A percentile compares a stretch with the other conserved stretches of the same genome.
Evolutionary conservation across 2,888 invertebrate genomes (phyloP).

Genomic region (Pycnomerus fuliginosus): DNA sequence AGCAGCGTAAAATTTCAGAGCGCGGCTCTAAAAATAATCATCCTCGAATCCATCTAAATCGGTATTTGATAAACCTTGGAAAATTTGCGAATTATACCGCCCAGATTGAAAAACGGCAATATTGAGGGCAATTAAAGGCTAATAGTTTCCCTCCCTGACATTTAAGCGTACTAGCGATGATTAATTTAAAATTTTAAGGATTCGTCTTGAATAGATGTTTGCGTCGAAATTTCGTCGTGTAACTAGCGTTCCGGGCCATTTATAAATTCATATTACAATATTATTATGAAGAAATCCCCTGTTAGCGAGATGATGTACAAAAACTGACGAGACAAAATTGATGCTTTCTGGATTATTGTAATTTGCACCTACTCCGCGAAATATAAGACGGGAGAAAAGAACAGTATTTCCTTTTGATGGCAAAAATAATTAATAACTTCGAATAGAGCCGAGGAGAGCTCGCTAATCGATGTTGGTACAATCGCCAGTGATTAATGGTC

Average conservation of each 20-base stretch:
- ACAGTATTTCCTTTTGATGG: conserved; percentile 42
- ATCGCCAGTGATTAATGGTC: conserved; percentile 49
- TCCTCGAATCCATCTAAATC: too few species aligned
- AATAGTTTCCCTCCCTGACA: too few species aligned
- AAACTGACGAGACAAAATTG: conserved; percentile 41
- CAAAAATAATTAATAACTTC: conserved; percentile 50
- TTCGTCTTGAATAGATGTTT: conserved; percentile 35
- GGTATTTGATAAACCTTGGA: too few species aligned
- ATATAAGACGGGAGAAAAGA: conserved; percentile 37
- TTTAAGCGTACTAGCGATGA: too few species aligned
- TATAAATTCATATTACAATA: conserved; percentile 28
- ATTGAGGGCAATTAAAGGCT: too few species aligned
- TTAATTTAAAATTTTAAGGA: conserved; percentile 31
- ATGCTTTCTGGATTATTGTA: conserved; percentile 39
- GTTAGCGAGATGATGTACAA: conserved; percentile 28
- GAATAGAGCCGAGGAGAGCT: conserved; percentile 30
- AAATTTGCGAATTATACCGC: too few species aligned
- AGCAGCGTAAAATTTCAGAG: too few species aligned
- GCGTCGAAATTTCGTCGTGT: conserved; percentile 30
- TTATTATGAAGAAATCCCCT: conserved; percentile 26
- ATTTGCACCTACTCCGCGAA: conserved; percentile 43
- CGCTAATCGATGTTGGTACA: conserved; percentile 50
- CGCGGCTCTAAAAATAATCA: too few species aligned
- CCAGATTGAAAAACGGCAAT: too few species aligned
- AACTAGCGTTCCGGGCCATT: conserved; percentile 25